These are phyloP conservation scores for Triplophysa tibetana DNA, from an alignment of 2,113 vertebrate genomes.

Conservation along the genomic window DNA sequence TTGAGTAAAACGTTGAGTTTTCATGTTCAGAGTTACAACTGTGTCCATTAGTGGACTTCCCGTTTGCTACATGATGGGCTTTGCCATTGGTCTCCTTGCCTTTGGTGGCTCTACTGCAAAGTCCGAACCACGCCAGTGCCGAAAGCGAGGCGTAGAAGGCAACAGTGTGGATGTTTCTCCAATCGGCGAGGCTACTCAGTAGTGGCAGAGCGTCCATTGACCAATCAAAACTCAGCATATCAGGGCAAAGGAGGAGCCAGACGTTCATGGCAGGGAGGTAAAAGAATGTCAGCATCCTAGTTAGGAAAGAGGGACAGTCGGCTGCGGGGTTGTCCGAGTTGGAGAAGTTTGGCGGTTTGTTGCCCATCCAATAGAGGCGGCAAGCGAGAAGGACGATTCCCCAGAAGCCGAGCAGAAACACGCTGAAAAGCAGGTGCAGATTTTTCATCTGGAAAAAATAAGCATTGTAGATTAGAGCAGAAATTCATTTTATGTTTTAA, in stretches of 20 bases:
- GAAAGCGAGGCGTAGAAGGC: slow-evolving; percentile 86
- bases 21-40: slow-evolving; percentile 83
- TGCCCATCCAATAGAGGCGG: slow-evolving; percentile 99
- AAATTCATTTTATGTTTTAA: slow-evolving; percentile 10
- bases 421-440: slow-evolving; percentile 80
- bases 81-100: slow-evolving; percentile 82
- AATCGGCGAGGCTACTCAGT: slow-evolving; percentile 82
- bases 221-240: slow-evolving; percentile 98
- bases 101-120: slow-evolving; percentile 67
- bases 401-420: slow-evolving; percentile 85
- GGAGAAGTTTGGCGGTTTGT: slow-evolving; percentile 98
- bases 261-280: slow-evolving; percentile 91
- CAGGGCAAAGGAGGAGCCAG: slow-evolving; percentile 93
- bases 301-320: slow-evolving; percentile 84
- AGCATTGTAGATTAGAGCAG: slow-evolving; percentile 38
- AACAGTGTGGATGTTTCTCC: slow-evolving; percentile 88
- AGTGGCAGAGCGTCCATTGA: slow-evolving; percentile 98
- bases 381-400: slow-evolving; percentile 82
- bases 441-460: slow-evolving; percentile 81
- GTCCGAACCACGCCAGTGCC: slow-evolving; percentile 79
- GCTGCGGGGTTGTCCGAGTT: slow-evolving; percentile 98
- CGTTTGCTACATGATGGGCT: slow-evolving; percentile 78
- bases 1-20: slow-evolving; percentile 71
- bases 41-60: slow-evolving; percentile 90
- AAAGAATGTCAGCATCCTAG: slow-evolving; percentile 87